phyloP scores from a whole-genome alignment of 2,888 invertebrate species.

The Rhagonycha lutea region DNA sequence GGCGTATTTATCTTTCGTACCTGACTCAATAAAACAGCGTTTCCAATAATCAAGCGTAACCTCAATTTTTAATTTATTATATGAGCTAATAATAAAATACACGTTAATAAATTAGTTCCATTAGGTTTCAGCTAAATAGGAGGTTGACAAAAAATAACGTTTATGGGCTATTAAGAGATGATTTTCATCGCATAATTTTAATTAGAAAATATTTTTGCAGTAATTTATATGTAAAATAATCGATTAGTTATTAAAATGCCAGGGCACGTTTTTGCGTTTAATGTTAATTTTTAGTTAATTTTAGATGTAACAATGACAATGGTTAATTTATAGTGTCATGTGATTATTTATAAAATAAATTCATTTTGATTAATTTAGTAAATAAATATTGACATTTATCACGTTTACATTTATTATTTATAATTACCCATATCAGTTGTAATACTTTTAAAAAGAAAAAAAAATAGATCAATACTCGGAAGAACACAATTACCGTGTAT shows the following conservation, averaged over 20 bases:
- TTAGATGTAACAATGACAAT: slow-evolving; percentile 12
- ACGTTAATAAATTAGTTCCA: slow-evolving; percentile 34
- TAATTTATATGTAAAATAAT: slow-evolving; percentile 45
- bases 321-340: not conserved
- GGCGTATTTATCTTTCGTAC: slow-evolving; percentile 22
- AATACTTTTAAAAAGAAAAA: no score
- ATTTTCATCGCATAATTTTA: slow-evolving; percentile 42
- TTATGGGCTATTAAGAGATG: slow-evolving; percentile 39
- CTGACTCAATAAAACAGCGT: slow-evolving; percentile 12
- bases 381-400: not conserved
- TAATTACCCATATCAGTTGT: no score
- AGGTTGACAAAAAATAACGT: slow-evolving; percentile 42
- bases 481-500: no score
- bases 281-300: slow-evolving; percentile 35
- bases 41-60: slow-evolving; percentile 7
- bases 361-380: not conserved
- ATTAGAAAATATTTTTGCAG: slow-evolving; percentile 39
- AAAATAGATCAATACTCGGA: no score
- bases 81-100: slow-evolving; percentile 32
- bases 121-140: slow-evolving; percentile 36
- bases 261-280: slow-evolving; percentile 40
- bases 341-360: not conserved
- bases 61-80: slow-evolving; percentile 18
- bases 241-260: slow-evolving; percentile 47
- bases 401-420: no score